Evolutionary conservation across 1,140 invertebrate genomes (phyloP), one percentile per base, ranked within the genome.

Genomic region (Drosophila melanica): DNA sequence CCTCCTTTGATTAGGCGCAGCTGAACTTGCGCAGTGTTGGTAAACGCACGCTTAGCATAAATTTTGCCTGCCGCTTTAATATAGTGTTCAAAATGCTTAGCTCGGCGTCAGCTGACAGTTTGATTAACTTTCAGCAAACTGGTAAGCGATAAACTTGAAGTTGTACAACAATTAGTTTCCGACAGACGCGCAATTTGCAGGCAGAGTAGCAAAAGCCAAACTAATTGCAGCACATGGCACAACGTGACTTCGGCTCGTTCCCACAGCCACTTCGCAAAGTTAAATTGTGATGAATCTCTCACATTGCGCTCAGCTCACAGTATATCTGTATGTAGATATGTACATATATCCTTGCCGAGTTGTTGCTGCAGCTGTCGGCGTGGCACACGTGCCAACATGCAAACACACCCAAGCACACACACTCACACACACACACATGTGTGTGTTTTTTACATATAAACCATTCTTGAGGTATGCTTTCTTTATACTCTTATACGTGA

Each of bases 141-240:
- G 30, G 16, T 18, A 37, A 14, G 4, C 33, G 33, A 23, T 48
- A 50, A 12, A 48, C 18, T 23, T 39, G 33, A 14, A 55, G 16
- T 30, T 57, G 41, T 20, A 42, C 12, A 7, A 42, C 33, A 66
- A 57, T 47, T 57, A 66, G 63, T 66, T 45, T 3, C 20, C 33
- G 8, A 27, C 58, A 62, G 11, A 7, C 7, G 47, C 9, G 42
- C n/a, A 8, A 45, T 14, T 14, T 4, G 39, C 39, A 6, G 11
- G 27, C 18, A 3, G 47, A 51, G 20, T 8, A 54, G 18, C 10
- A 11, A 7, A 45, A 45, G 67, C 39, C 76, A 76, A 77, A 80
- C 77, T 77, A 85, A 81, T 81, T 86, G 81, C 75, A 68, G 66
- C 70, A 86, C 63, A 81, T 77, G 78, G 51, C 64, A 58, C 73